Base-by-base conservation (phyloP, 2,888 invertebrate genomes). In the Nysson spinosus region DNA sequence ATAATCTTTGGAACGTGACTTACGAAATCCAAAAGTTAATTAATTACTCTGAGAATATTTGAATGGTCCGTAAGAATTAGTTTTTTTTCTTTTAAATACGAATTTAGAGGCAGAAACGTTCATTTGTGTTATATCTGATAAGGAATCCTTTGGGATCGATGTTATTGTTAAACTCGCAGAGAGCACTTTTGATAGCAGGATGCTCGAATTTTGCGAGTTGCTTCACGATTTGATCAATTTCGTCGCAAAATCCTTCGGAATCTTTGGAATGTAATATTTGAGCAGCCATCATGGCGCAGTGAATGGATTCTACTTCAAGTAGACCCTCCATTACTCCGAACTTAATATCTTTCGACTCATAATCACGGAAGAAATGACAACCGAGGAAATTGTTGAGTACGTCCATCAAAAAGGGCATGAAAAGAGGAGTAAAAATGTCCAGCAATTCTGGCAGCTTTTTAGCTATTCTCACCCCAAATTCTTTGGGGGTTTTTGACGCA, bases 381-480 rank as follows among this genome's bases (percentile, higher is more conserved):
- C 3, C 0, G 11, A 64, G 5, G 0, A 58, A 44, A 0, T 11
- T 0, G 0, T 16, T 0, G 16, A 66, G 7, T 4, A n/a, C 4
- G 0, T 44, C 0, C 0, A 6, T 0, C 14, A 70, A 54, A 17
- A 47, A 51, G 0, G 12, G 17, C 0, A 57, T 0, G 5, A 65
- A 42, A n/a, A 22, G 0, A 0, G 49, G 20, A 0, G 70, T 50
- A n/a, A 69, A 77, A 0, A 28, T 54, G 0, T 42, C 20, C 1
- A 57, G 0, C n/a, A 79, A 24, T 5, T 37, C 24, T 0, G n/a
- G 3, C 4, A 78, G 9, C 4, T 22, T 57, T 5, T 20, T 12
- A 5, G 65, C 65, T 0, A 79, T 1, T 3, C n/a, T 52, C 0
- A 14, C 0, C 0, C 77, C 79, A 4, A 72, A 73, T 0, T 69